These are phyloP conservation scores for Pangasius macronema DNA, from an alignment of 2,797 vertebrate species.

Conservation along the genomic window DNA sequence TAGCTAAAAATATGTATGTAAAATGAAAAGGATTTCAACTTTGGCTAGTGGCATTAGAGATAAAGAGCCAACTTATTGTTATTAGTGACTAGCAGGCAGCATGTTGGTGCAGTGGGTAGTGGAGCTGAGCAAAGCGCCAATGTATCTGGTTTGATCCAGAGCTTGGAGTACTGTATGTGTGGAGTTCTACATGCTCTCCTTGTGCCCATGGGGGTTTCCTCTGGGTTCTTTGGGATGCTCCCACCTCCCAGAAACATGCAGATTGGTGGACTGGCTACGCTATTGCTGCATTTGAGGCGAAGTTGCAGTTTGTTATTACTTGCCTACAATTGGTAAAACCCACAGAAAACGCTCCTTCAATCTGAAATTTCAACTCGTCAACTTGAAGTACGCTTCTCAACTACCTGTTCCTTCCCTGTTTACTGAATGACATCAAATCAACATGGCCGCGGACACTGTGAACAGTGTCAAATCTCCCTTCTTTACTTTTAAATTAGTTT, in stretches of 20 bases:
- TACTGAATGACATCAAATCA: not conserved
- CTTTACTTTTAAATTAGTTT: not conserved
- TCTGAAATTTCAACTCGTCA: not conserved
- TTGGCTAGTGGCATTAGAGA: not conserved
- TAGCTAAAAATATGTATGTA: not conserved
- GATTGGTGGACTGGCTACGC: not conserved
- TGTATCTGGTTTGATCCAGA: not conserved
- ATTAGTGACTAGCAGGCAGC: not conserved
- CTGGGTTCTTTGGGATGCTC: not conserved
- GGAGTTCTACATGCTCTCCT: not conserved
- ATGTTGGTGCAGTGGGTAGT: not conserved
- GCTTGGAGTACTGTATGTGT: not conserved
- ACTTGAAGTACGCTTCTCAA: not conserved
- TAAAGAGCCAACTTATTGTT: not conserved
- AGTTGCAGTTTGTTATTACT: not conserved
- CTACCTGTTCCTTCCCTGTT: not conserved
- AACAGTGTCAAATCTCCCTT: not conserved
- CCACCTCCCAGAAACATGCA: not conserved
- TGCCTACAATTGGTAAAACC: not conserved
- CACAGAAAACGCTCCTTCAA: not conserved
- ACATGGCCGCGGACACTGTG: not conserved
- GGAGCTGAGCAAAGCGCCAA: not conserved
- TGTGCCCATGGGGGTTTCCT: not conserved
- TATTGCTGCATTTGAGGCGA: not conserved
- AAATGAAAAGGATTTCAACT: not conserved